Evolutionary conservation across 2,113 vertebrate genomes (phyloP), one percentile per base, ranked within the genome.

Genomic region (Cebidichthys violaceus): DNA sequence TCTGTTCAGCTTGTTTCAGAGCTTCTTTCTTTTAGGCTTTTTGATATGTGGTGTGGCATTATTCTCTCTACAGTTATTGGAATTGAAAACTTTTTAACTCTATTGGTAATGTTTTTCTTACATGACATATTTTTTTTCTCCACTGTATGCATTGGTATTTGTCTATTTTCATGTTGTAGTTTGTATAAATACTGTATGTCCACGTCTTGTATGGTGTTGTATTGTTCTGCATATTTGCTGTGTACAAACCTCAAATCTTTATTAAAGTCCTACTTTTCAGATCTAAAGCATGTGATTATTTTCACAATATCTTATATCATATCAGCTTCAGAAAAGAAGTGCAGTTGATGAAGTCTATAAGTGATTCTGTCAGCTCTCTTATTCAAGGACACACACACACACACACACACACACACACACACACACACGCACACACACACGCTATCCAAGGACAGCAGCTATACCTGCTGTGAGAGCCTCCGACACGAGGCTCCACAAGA

Each of bases 201-300:
- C 10, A 4, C 54, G 83, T 93, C 84, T 72, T 78, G 83, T 91
- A 73, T 45, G 61, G 85, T 90, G 84, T 90, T 76, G 86, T 90
- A 65, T 64, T 86, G 84, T 87, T 89, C 60, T 85, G 82, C 70
- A 79, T 65, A 83, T 81, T 86, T 88, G 81, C 37, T 35, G 65
- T 89, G 75, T 87, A 60, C 29, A 86, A 91, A 85, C 64, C 55
- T 86, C 43, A 75, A 81, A 74, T 86, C 78, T 91, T 90, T 89
- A 91, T 82, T 92, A 92, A 94, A 93, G 65, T 79, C 75, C 20
- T 39, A n/a, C 75, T 90, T 92, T 93, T 91, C 70, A 82, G 72
- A 90, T 54, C 72, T 74, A 72, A 81, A 71, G 67, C 29, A 11
- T 37, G 47, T 66, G 31, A 6, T 62, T 15, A 2, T 82, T 76